Evolutionary conservation across 2,113 vertebrate species (phyloP).

Genomic region (Emydura subglobosa): DNA sequence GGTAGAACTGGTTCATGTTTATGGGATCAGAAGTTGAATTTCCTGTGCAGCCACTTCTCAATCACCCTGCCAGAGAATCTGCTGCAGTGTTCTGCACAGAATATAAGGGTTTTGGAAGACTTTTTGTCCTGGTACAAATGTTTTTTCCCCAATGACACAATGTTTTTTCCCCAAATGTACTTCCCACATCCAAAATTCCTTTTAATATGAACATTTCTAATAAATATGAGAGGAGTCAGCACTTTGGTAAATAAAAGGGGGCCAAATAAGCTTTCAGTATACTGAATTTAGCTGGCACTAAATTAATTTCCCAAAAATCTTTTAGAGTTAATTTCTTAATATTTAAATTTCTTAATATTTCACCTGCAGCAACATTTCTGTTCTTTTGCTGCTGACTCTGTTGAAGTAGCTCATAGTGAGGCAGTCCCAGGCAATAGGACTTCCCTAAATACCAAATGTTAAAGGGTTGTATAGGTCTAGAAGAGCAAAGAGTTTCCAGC

Average conservation of each 20-base stretch:
- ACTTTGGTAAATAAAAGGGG: not conserved
- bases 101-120: constrained; percentile 45
- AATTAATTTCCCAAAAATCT: not conserved
- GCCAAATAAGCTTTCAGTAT: not conserved
- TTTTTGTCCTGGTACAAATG: constrained; percentile 23
- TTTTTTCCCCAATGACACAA: not conserved
- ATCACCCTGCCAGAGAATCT: constrained; percentile 60
- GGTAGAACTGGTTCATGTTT: constrained; percentile 73
- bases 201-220: not conserved
- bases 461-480: not conserved
- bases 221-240: not conserved
- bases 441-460: not conserved
- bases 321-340: not conserved
- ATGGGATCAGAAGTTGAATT: constrained; percentile 72
- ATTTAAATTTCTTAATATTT: not conserved
- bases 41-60: constrained; percentile 66
- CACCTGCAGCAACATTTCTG: not conserved
- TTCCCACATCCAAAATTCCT: constrained; percentile 15
- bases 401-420: not conserved
- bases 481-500: not conserved
- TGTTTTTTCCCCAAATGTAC: constrained; percentile 16
- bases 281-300: not conserved
- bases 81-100: constrained; percentile 37
- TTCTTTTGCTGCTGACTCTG: not conserved
- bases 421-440: not conserved